Base-by-base conservation (phyloP, 2,797 vertebrate genomes). In the Esox masquinongy region DNA sequence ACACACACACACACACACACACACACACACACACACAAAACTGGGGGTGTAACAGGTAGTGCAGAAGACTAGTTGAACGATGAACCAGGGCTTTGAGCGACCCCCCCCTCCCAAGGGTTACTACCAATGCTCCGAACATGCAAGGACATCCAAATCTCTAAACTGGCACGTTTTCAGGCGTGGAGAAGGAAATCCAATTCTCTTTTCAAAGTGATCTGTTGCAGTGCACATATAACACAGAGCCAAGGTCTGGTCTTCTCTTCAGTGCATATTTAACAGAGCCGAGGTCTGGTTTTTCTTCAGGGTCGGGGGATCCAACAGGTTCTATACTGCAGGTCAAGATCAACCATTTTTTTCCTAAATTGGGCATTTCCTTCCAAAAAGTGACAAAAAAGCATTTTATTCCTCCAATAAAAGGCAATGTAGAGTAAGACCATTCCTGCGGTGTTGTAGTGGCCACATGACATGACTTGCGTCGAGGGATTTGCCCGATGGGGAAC, bases 381-480 rank as follows among this genome's bases (percentile, higher is more conserved):
- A 24, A 59, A 61, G 3, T 0, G 4, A 11, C 22, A 24, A 11
- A 59, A 59, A 61, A 12, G 43, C 43, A 11, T 47, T 47, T 12
- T 26, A 12, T 61, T 61, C 19, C 56, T 11, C 26, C 29, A 7
- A 34, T 34, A 22, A 61, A 24, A 17, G 15, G 26, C 31, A 2
- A 67, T 6, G 15, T 19, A 24, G n/a, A 22, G 9, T 9, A 66
- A 87, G 84, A 83, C 79, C 85, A 79, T 80, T 7, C 31, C 64
- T 70, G 80, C 71, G 87, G 61, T 74, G 82, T 79, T 78, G 83
- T 85, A 84, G 88, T 80, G 80, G 71, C 26, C 8, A 80, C 84
- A 86, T 82, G 72, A 87, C 87, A 89, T 87, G 83, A 86, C 80
- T 74, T 80, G 83, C 86, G 77, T 82, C 79, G 85, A n/a, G 82